Evolutionary conservation across 92 coral and sea anemone species (phyloP), one percentile per base, ranked within the genome.

Genomic region (Zoanthus solanderi): DNA sequence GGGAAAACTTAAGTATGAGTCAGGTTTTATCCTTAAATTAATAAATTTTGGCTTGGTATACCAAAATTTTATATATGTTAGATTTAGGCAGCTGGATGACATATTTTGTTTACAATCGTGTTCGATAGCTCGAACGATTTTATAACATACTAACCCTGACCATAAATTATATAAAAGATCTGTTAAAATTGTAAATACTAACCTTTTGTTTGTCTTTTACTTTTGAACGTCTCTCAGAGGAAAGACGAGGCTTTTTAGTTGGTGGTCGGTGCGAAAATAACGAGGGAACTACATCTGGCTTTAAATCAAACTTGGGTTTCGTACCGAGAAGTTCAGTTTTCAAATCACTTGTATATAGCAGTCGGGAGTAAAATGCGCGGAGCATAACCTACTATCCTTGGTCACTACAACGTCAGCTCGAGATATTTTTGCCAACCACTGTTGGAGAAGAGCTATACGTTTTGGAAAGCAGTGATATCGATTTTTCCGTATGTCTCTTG

Each of bases 351-450:
- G 75, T 65, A 79, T 54, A 68, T 50, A 88, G 60, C 81, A 72
- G 74, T 88, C 75, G 18, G 81, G 87, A 47, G 68, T 71, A 68
- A 79, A 79, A 50, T 78, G 86, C 18, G 79, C 63, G 1, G 86
- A 79, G 65, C 81, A 88, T 46, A 88, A 57, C 71, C 72, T 58
- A n/a, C 79, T 46, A 58, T 52, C 72, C 83, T 88, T 88, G 8
- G 80, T 31, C 47, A 71, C 60, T 56, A 16, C 57, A 23, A 72
- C 50, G 76, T 72, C 76, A 72, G 76, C 76, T 72, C 50, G 68
- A 47, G 78, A 87, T 42, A 78, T 79, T 81, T 88, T 88, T 42
- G 87, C 75, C 48, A 88, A 48, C 87, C 87, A 88, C 47, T 72
- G 76, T 8, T 72, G 76, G 52, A 72, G 52, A 72, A 72, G 76